These are phyloP conservation scores for Polia nebulosa DNA, from an alignment of 2,888 invertebrate species.

Conservation along the genomic window DNA sequence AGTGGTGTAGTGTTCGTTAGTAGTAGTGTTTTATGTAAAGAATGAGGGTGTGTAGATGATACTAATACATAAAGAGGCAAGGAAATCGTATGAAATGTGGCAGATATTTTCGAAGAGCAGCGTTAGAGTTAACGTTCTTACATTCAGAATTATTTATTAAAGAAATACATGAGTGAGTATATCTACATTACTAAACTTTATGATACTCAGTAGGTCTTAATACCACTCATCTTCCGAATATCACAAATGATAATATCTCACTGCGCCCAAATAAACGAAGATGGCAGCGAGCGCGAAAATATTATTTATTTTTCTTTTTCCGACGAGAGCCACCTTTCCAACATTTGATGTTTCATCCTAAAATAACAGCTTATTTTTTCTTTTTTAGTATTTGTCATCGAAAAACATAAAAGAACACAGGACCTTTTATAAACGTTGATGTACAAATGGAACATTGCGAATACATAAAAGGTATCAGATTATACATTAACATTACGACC, in stretches of 20 bases:
- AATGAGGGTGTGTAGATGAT: not conserved
- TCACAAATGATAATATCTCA: slow-evolving; percentile 52
- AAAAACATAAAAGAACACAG: slow-evolving; percentile 28
- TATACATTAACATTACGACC: slow-evolving; percentile 31
- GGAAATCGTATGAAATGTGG: not conserved
- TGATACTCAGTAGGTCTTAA: slow-evolving; percentile 26
- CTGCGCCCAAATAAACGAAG: slow-evolving; percentile 40
- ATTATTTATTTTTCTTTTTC: slow-evolving; percentile 49
- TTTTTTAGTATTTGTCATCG: slow-evolving; percentile 40
- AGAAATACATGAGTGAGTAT: slow-evolving; percentile 16
- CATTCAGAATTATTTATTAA: slow-evolving; percentile 17
- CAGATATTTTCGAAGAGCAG: not conserved
- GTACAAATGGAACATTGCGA: slow-evolving; percentile 29
- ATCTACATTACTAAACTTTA: no score
- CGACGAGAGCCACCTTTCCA: slow-evolving; percentile 35
- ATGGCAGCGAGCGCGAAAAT: slow-evolving; percentile 26
- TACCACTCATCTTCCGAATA: slow-evolving; percentile 44
- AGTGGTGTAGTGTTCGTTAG: slow-evolving; percentile 9
- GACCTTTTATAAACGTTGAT: slow-evolving; percentile 15
- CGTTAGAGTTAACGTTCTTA: not conserved
- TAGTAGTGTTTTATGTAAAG: slow-evolving; percentile 3
- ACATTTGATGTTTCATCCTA: slow-evolving; percentile 50
- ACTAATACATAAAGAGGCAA: not conserved
- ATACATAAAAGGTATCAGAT: slow-evolving; percentile 29
- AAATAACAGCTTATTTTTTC: slow-evolving; percentile 42